Evolutionary conservation across 2,113 vertebrate genomes (phyloP).

Genomic region (Eublepharis macularius): DNA sequence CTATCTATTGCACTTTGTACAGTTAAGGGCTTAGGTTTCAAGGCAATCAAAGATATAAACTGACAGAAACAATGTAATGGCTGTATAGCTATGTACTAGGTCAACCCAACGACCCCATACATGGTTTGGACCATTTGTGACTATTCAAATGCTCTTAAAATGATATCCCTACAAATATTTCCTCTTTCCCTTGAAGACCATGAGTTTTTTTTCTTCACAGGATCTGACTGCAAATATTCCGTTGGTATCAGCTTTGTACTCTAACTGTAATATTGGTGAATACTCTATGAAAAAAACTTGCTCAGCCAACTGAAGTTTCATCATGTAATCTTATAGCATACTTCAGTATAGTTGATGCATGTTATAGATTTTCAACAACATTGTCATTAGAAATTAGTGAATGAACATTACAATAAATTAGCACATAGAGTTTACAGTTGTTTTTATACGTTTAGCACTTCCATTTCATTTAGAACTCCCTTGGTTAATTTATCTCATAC

Average conservation of each 20-base stretch:
- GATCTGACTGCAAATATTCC: background rate
- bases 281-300: background rate
- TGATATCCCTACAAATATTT: background rate
- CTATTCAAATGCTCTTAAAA: background rate
- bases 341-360: background rate
- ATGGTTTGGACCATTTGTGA: background rate
- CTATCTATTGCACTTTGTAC: background rate
- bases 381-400: slow-evolving; percentile 20
- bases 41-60: background rate
- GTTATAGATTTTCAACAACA: background rate
- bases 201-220: background rate
- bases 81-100: background rate
- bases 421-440: slow-evolving; percentile 20
- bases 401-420: slow-evolving; percentile 16
- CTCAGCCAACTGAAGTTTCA: background rate
- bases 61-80: background rate
- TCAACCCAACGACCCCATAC: background rate
- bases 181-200: background rate
- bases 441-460: slow-evolving; percentile 11
- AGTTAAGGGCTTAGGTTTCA: background rate
- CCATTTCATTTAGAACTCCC: slow-evolving; percentile 13
- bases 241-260: background rate
- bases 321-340: background rate
- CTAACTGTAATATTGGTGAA: background rate
- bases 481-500: slow-evolving; percentile 16